A percentile compares a stretch with the other conserved stretches of the same genome.
phyloP scores from a whole-genome alignment of 2,113 vertebrate genomes.

The Prionailurus bengalensis region DNA sequence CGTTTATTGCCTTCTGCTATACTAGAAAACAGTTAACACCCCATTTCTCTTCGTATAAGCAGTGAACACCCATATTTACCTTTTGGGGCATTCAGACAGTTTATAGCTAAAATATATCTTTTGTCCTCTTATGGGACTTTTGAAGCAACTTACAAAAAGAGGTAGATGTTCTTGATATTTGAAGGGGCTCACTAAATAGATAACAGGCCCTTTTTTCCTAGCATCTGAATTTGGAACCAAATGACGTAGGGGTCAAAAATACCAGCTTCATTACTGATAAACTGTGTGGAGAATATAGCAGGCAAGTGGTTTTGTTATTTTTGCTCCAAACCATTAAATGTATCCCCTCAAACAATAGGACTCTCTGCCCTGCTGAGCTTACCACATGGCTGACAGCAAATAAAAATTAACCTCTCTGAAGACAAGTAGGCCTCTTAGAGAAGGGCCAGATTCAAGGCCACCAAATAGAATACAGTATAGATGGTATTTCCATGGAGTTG shows the following conservation, averaged over 20 bases:
- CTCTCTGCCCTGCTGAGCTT: neutral
- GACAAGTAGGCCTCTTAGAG: neutral
- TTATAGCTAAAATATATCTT: neutral
- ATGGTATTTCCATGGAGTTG: neutral
- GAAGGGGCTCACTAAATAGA: neutral
- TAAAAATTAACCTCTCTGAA: neutral
- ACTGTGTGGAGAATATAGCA: neutral
- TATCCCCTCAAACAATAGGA: neutral
- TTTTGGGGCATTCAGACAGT: neutral
- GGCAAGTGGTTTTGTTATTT: neutral
- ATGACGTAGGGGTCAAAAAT: neutral
- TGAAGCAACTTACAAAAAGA: neutral
- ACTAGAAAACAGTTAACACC: neutral
- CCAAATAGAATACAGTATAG: neutral
- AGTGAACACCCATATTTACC: neutral
- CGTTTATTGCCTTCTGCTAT: neutral
- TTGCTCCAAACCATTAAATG: neutral
- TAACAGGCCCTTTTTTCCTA: neutral
- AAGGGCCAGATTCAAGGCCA: neutral
- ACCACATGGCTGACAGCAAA: neutral
- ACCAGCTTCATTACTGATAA: neutral
- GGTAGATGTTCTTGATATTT: neutral
- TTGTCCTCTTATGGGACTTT: neutral
- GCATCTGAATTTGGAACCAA: neutral
- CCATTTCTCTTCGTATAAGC: neutral